Conservation (phyloP, 2,888 invertebrate genomes). For the Lepidocyrtinus sp. region DNA sequence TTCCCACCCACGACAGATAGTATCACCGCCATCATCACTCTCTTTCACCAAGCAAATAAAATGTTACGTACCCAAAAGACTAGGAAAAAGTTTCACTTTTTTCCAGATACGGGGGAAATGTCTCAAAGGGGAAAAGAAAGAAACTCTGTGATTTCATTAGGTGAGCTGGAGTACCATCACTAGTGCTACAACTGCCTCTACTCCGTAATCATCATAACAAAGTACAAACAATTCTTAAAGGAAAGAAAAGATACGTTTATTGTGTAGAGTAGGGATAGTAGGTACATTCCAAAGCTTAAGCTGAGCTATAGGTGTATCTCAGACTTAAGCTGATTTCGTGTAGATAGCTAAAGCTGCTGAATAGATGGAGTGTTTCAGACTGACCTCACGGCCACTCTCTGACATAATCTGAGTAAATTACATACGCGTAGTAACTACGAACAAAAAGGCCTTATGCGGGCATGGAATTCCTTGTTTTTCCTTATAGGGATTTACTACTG, state of each 20-base stretch:
- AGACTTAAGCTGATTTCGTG: constrained; percentile 11
- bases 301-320: not conserved
- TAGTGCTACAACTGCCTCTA: not conserved
- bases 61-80: not conserved
- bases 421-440: constrained; percentile 24
- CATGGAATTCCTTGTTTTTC: not conserved
- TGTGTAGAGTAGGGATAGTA: not conserved
- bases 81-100: not conserved
- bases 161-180: constrained; percentile 28
- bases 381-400: constrained; percentile 58
- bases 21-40: not conserved
- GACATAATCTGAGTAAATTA: constrained; percentile 61
- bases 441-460: constrained; percentile 22
- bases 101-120: not conserved
- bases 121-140: constrained; percentile 17
- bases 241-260: not conserved
- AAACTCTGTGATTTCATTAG: constrained; percentile 51
- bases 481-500: constrained; percentile 3
- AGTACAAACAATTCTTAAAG: constrained; percentile 18
- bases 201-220: constrained; percentile 38
- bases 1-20: not conserved
- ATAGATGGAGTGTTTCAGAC: constrained; percentile 51
- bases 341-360: constrained; percentile 22
- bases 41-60: not conserved
- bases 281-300: not conserved